These are phyloP conservation scores for Malthinus flaveolus DNA, from an alignment of 2,888 invertebrate species.

Conservation along the genomic window DNA sequence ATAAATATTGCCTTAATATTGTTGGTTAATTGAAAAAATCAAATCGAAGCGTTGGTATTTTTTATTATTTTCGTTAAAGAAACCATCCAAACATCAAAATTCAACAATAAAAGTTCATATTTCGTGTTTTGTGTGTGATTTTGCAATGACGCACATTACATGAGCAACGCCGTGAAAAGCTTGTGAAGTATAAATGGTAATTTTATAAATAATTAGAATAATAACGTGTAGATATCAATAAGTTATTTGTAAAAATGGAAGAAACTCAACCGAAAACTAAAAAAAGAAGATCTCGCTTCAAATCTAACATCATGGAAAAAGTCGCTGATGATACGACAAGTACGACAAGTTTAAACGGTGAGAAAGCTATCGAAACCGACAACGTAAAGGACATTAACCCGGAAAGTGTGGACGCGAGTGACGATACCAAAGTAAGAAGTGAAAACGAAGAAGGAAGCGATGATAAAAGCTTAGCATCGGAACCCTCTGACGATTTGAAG, in stretches of 20 bases:
- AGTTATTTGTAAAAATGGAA: background rate
- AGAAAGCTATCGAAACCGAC: slow-evolving; percentile 11
- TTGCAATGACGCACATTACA: slow-evolving; percentile 38
- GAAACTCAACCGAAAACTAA: slow-evolving; percentile 10
- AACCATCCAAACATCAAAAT: too few species aligned
- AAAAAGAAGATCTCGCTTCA: slow-evolving; percentile 12
- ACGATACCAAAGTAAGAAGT: background rate
- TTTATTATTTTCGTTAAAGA: background rate
- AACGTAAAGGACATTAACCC: background rate
- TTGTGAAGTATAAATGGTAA: background rate
- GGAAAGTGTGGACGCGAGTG: slow-evolving; percentile 3
- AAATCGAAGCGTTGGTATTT: background rate
- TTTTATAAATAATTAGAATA: background rate
- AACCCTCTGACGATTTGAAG: background rate
- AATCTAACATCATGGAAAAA: background rate
- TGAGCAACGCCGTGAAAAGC: slow-evolving; percentile 30
- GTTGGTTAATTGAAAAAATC: background rate
- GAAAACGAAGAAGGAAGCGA: background rate
- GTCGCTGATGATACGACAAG: slow-evolving; percentile 1
- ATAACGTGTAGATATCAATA: background rate
- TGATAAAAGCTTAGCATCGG: background rate
- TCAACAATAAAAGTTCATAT: background rate
- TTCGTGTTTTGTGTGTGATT: slow-evolving; percentile 1
- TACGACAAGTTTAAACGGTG: slow-evolving; percentile 12
- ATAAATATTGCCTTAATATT: background rate